Base-by-base conservation (phyloP, 2,113 vertebrate species). In the Grus americana region DNA sequence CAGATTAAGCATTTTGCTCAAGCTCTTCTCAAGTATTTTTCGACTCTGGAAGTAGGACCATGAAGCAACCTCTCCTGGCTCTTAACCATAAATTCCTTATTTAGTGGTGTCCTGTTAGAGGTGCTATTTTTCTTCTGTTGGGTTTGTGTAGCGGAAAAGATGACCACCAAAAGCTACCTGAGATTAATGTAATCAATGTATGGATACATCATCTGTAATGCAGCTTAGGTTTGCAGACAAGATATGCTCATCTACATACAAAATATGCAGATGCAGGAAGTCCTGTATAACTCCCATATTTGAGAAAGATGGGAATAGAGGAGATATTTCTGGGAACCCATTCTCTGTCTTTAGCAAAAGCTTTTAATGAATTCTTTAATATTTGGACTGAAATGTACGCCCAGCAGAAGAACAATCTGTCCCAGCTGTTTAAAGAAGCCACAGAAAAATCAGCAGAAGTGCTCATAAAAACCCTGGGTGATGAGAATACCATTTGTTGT, bases 391-490 rank as follows among this genome's bases (percentile, higher is more conserved):
- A 81, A 38, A 71, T 0, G 2, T 65, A 78, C 8, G 9, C 78
- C 47, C 83, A 79, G 57, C 76, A 72, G 66, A 73, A 78, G 57
- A 89, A 86, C 38, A 86, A 75, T 68, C 63, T 86, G 76, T 47
- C 26, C 29, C 12, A 78, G 38, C 86, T 84, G 30, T 84, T 93
- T 67, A 89, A 91, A 74, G 86, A 92, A 92, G 38, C 65, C 68
- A 84, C 50, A 71, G 52, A 89, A 89, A 94, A 73, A 85, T 92
- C 84, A 95, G 80, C 80, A 91, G 65, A 95, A 90, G 59, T 47
- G 22, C 50, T 71, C 63, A 78, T 79, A 63, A 89, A 95, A 88
- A 18, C 38, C 49, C 55, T 38, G 66, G 21, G 38, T 59, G 76
- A 71, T 72, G 73, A 67, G 65, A 95, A 71, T 70, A 59, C 50